Evolutionary conservation across 2,888 invertebrate species (phyloP).

Genomic region (Polietes domitor): DNA sequence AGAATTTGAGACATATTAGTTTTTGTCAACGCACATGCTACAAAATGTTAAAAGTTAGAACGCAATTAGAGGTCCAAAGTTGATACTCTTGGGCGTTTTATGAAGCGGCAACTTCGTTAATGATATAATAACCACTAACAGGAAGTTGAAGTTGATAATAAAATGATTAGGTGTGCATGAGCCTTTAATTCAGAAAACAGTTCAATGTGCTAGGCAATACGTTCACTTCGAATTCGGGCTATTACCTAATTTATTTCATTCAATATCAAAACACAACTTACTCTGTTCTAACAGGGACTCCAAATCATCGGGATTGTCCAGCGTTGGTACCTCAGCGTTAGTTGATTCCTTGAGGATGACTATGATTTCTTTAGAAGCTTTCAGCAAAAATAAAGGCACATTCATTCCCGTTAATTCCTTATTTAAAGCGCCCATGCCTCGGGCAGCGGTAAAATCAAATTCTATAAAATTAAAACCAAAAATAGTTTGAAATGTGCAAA

Average conservation of each 20-base stretch:
- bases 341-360: slow-evolving; percentile 78
- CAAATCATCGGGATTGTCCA: slow-evolving; percentile 76
- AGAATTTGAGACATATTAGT: slow-evolving; percentile 70
- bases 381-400: slow-evolving; percentile 87
- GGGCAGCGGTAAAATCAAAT: slow-evolving; percentile 93
- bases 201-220: too few relatives aligned
- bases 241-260: neutral
- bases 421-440: slow-evolving; percentile 89
- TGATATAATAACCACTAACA: too few relatives aligned
- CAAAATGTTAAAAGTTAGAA: too few relatives aligned
- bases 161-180: too few relatives aligned
- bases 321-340: slow-evolving; percentile 73
- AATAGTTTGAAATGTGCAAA: neutral
- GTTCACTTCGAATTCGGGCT: too few relatives aligned
- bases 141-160: too few relatives aligned
- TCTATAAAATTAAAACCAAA: slow-evolving; percentile 79
- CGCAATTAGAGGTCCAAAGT: too few relatives aligned
- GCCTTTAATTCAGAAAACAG: too few relatives aligned
- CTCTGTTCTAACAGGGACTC: slow-evolving; percentile 75
- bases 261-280: slow-evolving; percentile 65
- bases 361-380: slow-evolving; percentile 76
- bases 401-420: slow-evolving; percentile 87
- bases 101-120: too few relatives aligned
- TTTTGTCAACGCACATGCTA: too few relatives aligned
- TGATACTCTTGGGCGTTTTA: too few relatives aligned